A percentile compares a stretch with the other conserved stretches of the same genome.
phyloP scores from a whole-genome alignment of 2,113 vertebrate species.

The Vidua chalybeata region DNA sequence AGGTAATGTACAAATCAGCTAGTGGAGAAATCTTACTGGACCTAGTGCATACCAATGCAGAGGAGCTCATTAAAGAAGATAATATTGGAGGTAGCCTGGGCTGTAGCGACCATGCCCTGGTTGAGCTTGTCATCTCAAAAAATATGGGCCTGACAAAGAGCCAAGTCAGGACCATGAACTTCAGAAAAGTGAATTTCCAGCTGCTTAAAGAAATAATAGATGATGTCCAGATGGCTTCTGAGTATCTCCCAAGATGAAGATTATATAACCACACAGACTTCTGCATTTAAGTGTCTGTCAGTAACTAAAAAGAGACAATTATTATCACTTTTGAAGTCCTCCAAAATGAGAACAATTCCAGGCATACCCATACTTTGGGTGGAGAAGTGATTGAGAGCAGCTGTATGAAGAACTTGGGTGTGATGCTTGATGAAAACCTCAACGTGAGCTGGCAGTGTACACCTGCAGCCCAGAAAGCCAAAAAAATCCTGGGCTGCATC shows the following conservation, averaged over 20 bases:
- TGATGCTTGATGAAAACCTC: background rate
- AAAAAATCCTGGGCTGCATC: background rate
- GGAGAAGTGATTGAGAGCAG: background rate
- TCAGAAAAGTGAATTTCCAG: background rate
- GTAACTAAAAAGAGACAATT: background rate
- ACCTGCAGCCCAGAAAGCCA: background rate
- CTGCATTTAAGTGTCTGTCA: background rate
- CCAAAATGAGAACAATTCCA: background rate
- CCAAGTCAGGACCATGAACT: background rate
- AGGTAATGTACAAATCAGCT: background rate
- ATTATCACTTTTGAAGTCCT: background rate
- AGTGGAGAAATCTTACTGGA: background rate
- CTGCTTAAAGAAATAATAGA: background rate
- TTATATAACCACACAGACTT: background rate
- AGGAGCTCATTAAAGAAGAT: background rate
- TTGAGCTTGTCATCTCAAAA: background rate
- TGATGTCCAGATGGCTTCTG: background rate
- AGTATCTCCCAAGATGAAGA: background rate
- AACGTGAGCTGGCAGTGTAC: background rate
- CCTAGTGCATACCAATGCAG: background rate
- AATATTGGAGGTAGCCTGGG: background rate
- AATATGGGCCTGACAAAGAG: background rate
- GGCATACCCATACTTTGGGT: background rate
- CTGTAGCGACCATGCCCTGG: fast-evolving
- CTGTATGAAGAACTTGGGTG: background rate